Base-by-base conservation (phyloP, 2,113 vertebrate genomes). In the Odocoileus hemionus region DNA sequence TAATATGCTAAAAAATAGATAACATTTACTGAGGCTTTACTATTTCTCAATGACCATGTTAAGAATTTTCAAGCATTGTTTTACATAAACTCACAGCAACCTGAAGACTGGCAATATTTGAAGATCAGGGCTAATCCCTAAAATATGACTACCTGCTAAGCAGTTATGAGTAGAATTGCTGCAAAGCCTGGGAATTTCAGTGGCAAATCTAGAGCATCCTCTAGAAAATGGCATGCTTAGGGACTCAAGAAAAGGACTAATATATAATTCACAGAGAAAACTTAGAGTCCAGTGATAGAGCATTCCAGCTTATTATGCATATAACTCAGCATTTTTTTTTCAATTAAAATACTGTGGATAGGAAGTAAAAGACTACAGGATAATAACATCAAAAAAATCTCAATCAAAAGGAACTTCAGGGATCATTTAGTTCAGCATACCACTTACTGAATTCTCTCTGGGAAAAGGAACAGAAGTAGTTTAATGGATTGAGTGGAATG, bases 71-170 rank as follows among this genome's bases (percentile, higher is more conserved):
- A 57, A 57, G 33, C 14, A 28, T 5, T 78, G 74, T 92, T 94
- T 83, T 95, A 82, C 12, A 74, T 5, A 67, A 91, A 82, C 11
- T 64, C 26, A n/a, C 23, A 79, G 60, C 21, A 96, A 87, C 2
- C 21, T 91, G 30, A 90, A 70, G 39, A 61, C 26, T 50, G 33
- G 88, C 33, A 85, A 52, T 87, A 90, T 90, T 92, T 88, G 79
- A 70, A 94, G 25, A 64, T 23, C n/a, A 47, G 16, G 5, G 8
- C 1, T 58, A 74, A 74, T 74, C n/a, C 36, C 21, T 89, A 60
- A 93, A 76, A 33, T 89, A 45, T 54, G 30, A 79, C 21, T 47
- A 21, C 4, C 39, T 70, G 3, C 12, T 82, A 70, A 78, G 21
- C 67, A 82, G 16, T 88, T 79, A n/a, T 21, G 39, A 76, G 21